Conservation (phyloP, 2,113 vertebrate species). For the Clarias gariepinus region DNA sequence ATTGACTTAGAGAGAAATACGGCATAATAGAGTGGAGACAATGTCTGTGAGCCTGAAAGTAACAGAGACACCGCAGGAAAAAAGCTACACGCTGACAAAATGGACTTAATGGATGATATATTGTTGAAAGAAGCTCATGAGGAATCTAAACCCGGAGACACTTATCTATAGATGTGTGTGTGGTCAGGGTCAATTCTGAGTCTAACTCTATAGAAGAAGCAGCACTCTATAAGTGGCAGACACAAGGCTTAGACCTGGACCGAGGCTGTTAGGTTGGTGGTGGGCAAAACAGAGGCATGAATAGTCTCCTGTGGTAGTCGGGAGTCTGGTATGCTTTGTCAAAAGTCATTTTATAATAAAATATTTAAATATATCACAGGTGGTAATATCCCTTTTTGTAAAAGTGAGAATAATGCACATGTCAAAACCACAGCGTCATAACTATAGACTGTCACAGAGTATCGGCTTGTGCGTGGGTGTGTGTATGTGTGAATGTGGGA, state of each 20-base stretch:
- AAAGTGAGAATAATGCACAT: neutral
- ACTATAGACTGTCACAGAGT: neutral
- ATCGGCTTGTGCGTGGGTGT: neutral
- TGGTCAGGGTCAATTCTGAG: neutral
- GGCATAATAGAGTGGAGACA: neutral
- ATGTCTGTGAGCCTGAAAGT: neutral
- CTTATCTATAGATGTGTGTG: neutral
- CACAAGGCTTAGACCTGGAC: neutral
- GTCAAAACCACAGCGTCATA: neutral
- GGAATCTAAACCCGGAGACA: neutral
- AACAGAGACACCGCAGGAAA: neutral
- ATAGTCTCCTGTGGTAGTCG: neutral
- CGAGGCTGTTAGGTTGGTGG: neutral
- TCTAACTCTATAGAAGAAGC: neutral
- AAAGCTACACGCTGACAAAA: neutral
- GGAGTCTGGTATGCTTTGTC: neutral
- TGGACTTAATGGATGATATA: neutral
- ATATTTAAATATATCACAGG: neutral
- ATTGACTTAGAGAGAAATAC: neutral
- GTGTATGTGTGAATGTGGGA: conserved; percentile 3
- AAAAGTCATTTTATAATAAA: neutral
- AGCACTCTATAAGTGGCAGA: neutral
- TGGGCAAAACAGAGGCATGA: neutral
- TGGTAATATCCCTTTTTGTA: neutral
- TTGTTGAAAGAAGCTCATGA: neutral